Evolutionary conservation across 2,113 vertebrate species (phyloP), one percentile per base, ranked within the genome.

Genomic region (Oxyura jamaicensis): DNA sequence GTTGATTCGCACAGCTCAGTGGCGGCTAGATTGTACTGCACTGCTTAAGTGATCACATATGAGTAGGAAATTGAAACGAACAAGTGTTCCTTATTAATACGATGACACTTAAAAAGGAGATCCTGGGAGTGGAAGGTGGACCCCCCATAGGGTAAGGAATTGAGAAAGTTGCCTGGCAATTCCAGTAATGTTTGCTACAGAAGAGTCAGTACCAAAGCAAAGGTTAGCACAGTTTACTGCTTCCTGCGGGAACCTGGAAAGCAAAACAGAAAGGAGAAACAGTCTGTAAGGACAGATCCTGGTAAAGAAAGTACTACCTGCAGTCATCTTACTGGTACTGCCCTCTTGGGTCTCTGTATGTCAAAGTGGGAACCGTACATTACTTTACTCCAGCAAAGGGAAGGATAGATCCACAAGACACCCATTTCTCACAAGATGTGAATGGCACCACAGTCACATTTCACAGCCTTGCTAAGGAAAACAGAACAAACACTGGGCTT

Each of bases 191-290:
- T 86, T 78, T 97, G 96, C 97, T 98, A 97, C 95, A 97, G 93
- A 91, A 97, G 90, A 98, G 95, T 97, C 96, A 91, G 35, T 97
- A 96, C 95, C 96, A 96, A 96, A 94, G 95, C 76, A 89, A 96
- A 96, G 91, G 94, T 73, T 84, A 91, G 76, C 53, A 86, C 20
- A 84, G 84, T 75, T 97, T 97, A 98, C 71, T 96, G 97, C 96
- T 98, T 98, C 94, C 97, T 97, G 97, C 88, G 96, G 95, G 95
- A 97, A 95, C 98, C 98, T 98, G 78, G 44, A 96, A 93, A 87
- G 58, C 20, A 75, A 89, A 97, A 88, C 23, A 88, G 79, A 83
- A 39, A 93, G 29, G 31, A 93, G 91, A 88, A 78, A 76, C 35
- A 71, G 44, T 20, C 29, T 33, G 41, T 87, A 59, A 95, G 39